A percentile compares a stretch with the other conserved stretches of the same genome.
Evolutionary conservation across 2,113 vertebrate genomes (phyloP).

Genomic region (Colinus virginianus): DNA sequence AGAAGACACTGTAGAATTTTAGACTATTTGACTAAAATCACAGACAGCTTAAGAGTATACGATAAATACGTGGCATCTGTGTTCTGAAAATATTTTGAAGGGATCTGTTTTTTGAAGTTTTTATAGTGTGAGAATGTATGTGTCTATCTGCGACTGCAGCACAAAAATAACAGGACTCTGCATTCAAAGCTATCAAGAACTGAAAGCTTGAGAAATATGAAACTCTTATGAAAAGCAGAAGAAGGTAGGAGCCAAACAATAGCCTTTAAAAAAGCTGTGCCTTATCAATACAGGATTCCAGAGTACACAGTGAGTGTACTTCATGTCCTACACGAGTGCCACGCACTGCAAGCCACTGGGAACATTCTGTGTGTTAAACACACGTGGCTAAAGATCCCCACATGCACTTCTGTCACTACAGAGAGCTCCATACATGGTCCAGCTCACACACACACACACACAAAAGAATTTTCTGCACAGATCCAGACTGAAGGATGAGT

Average conservation of each 20-base stretch:
- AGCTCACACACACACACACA: accelerated
- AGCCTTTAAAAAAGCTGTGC: not conserved
- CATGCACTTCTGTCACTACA: not conserved
- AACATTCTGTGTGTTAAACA: not conserved
- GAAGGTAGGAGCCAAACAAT: not conserved
- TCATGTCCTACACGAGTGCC: accelerated
- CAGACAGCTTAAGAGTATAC: not conserved
- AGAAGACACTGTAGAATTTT: too few relatives aligned
- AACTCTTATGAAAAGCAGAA: not conserved
- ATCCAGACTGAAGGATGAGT: not conserved
- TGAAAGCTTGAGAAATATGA: not conserved
- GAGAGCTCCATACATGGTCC: not conserved
- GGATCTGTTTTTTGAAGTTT: not conserved
- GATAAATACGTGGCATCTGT: not conserved
- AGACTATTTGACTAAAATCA: not conserved
- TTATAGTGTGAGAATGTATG: not conserved
- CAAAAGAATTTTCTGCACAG: not conserved
- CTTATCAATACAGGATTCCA: not conserved
- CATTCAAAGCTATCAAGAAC: not conserved
- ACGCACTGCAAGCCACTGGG: accelerated
- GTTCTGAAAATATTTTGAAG: not conserved
- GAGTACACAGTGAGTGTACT: accelerated
- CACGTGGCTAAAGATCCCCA: accelerated
- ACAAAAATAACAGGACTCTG: not conserved
- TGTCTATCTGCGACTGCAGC: not conserved